Evolutionary conservation across 2,113 vertebrate genomes (phyloP).

Genomic region (Poecilia latipinna): DNA sequence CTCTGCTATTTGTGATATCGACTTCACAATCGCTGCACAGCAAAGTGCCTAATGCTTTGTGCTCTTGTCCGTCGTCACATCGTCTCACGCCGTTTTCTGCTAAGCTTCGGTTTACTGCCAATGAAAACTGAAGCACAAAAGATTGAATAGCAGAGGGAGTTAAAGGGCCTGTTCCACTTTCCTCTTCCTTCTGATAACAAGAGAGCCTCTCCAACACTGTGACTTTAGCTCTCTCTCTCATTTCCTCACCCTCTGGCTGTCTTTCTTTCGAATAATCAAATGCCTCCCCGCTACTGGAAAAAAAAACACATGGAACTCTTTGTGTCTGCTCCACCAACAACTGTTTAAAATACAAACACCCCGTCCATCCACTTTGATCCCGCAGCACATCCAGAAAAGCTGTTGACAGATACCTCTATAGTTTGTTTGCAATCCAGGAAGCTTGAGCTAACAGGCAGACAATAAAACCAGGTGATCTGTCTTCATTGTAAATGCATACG

Average conservation of each 20-base stretch:
- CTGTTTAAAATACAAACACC: slow-evolving; percentile 57
- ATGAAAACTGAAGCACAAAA: slow-evolving; percentile 52
- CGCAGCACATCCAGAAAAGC: slow-evolving; percentile 17
- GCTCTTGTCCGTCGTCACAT: slow-evolving; percentile 16
- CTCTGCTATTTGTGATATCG: slow-evolving; percentile 5
- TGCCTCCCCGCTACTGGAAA: slow-evolving; percentile 9
- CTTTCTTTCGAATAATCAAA: slow-evolving; percentile 21
- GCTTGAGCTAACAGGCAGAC: slow-evolving; percentile 25
- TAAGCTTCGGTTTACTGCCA: slow-evolving; percentile 41
- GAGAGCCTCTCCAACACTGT: slow-evolving; percentile 20
- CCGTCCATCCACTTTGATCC: neutral
- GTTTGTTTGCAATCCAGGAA: slow-evolving; percentile 22
- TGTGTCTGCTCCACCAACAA: slow-evolving; percentile 25
- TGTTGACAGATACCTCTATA: slow-evolving; percentile 29
- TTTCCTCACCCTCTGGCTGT: slow-evolving; percentile 26
- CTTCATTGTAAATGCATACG: neutral
- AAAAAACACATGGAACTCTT: slow-evolving; percentile 1
- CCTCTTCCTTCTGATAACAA: slow-evolving; percentile 52
- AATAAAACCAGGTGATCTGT: slow-evolving; percentile 35
- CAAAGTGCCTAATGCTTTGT: neutral
- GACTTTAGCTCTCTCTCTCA: slow-evolving; percentile 26
- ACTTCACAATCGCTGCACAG: neutral
- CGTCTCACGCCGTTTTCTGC: neutral
- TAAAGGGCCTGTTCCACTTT: slow-evolving; percentile 51
- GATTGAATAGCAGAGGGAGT: slow-evolving; percentile 29